These are phyloP conservation scores for Hetaerina americana DNA, from an alignment of 1,140 invertebrate genomes.

Conservation along the genomic window DNA sequence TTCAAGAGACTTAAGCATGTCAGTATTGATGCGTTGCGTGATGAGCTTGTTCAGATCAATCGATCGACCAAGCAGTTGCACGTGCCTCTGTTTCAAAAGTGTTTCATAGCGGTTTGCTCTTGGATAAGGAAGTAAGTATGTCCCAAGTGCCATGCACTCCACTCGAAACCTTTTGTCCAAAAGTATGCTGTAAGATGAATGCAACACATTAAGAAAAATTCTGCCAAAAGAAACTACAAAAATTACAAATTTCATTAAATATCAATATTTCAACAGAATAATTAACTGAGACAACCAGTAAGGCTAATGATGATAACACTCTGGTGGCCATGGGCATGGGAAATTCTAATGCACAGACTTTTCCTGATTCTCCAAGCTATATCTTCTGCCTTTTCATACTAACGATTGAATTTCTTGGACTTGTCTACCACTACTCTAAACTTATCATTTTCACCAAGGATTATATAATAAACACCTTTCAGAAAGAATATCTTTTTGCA, in stretches of 20 bases:
- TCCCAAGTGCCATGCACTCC: slow-evolving; percentile 78
- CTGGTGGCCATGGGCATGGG: too few species aligned
- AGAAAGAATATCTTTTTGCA: too few species aligned
- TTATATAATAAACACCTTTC: too few species aligned
- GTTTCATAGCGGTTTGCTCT: slow-evolving; percentile 90
- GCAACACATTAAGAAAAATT: slow-evolving; percentile 6
- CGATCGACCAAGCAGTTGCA: slow-evolving; percentile 87
- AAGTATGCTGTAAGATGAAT: slow-evolving; percentile 58
- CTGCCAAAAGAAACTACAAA: slow-evolving; percentile 1
- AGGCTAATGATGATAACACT: too few species aligned
- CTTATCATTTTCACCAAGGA: too few species aligned
- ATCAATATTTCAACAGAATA: neutral
- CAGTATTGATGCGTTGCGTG: slow-evolving; percentile 89
- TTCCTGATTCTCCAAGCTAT: too few species aligned
- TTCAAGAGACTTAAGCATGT: slow-evolving; percentile 91
- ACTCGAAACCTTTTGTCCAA: slow-evolving; percentile 92
- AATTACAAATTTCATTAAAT: slow-evolving; percentile 7
- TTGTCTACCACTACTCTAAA: too few species aligned
- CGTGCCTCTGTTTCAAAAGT: slow-evolving; percentile 88
- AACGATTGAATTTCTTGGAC: too few species aligned
- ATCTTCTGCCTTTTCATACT: too few species aligned
- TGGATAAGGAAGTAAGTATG: slow-evolving; percentile 69
- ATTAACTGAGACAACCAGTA: neutral
- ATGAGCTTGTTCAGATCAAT: slow-evolving; percentile 96
- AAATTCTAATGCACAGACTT: too few species aligned